Base-by-base conservation (phyloP, 2,797 vertebrate species). In the Amphiprion clarkii region DNA sequence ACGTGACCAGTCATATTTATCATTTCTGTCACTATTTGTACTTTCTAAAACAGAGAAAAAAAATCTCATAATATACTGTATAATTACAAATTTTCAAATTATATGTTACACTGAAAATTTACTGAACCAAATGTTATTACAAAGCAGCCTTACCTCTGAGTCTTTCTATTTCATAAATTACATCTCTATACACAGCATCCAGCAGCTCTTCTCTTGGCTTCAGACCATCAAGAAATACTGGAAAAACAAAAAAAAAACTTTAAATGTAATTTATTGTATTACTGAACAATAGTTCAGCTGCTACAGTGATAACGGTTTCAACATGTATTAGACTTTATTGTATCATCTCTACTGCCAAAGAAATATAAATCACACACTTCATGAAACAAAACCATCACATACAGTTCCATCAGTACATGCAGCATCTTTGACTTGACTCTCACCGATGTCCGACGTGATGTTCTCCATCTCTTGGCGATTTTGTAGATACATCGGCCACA, bases 401-500 rank as follows among this genome's bases (percentile, higher is more conserved):
- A 31, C 33, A 46, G 44, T 19, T 44, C 23, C 23, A 2, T 23
- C 11, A 21, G 7, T 8, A 52, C 16, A 49, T 7, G 4, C 3
- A 11, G 6, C 33, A 53, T 51, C 44, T 70, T 53, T 27, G 8
- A 60, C 12, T 27, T 13, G 39, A 71, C 13, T 36, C 94, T 89
- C 90, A 98, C 98, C 93, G 5, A 98, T 74, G 19, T 90, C 93
- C 39, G 86, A 90, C 16, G 88, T 62, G 60, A 79, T 79, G 53
- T 79, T 83, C 82, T 97, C 95, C 91, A 98, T 90, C 87, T 96
- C 95, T 56, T 62, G 82, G 55, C 92, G 95, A 80, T 98, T 95
- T 86, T 96, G 96, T 58, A 97, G 83, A 89, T 97, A 98, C 97
- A 97, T 99, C 46, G 97, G 97, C 97, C 98, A 99, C 82, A 99